Conservation (phyloP, 2,888 invertebrate species). For the Acrocyrtus sp. region DNA sequence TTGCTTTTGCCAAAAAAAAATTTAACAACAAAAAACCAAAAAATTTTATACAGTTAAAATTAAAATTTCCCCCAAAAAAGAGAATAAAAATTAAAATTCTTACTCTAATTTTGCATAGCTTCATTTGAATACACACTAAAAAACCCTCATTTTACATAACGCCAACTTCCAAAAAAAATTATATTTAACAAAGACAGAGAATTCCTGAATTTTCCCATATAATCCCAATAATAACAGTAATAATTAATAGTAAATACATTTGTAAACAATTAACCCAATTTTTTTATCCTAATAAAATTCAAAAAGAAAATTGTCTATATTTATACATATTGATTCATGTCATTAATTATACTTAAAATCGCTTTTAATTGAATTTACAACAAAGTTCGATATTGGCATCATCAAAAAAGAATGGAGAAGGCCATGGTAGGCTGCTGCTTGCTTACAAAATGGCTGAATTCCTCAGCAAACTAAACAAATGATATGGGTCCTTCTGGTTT, state of each 20-base stretch:
- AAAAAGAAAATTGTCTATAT: too few species aligned
- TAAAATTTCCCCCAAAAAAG: constrained; percentile 32
- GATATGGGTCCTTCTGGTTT: constrained; percentile 37
- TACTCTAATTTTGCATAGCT: constrained; percentile 29
- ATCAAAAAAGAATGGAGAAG: constrained; percentile 8
- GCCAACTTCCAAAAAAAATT: constrained; percentile 8
- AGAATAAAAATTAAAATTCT: constrained; percentile 8
- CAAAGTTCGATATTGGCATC: too few species aligned
- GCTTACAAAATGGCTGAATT: too few species aligned
- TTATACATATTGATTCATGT: too few species aligned
- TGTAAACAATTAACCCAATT: constrained; percentile 26
- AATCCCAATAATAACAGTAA: constrained; percentile 14
- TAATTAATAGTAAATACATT: neutral
- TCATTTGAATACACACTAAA: neutral
- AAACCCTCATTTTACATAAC: constrained; percentile 24
- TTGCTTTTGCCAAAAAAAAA: too few species aligned
- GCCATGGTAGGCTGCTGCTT: constrained; percentile 39
- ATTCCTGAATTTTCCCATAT: constrained; percentile 31
- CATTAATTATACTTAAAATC: too few species aligned
- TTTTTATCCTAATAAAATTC: constrained; percentile 19
- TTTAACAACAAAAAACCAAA: too few species aligned
- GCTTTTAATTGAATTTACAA: too few species aligned
- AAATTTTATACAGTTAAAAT: constrained; percentile 26
- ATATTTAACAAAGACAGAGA: constrained; percentile 19
- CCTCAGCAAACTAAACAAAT: constrained; percentile 18